These are phyloP conservation scores for Kuschelorhynchus macadamiae DNA, from an alignment of 2,888 invertebrate species.

Conservation along the genomic window DNA sequence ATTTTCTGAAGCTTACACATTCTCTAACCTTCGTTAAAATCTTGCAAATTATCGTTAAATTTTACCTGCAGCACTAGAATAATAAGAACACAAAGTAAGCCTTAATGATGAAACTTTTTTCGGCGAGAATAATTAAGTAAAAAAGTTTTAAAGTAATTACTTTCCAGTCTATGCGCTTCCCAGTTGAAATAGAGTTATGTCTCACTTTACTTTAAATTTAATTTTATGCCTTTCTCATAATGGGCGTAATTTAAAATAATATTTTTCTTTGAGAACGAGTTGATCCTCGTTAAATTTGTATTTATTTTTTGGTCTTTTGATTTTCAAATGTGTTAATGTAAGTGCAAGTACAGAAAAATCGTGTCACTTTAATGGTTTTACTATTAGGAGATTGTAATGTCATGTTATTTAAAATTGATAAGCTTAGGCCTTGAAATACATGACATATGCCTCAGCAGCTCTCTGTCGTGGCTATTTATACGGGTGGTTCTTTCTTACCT, in stretches of 20 bases:
- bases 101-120: slow-evolving; percentile 15
- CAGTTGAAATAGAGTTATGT: slow-evolving; percentile 12
- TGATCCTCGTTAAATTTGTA: neutral
- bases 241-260: slow-evolving; percentile 7
- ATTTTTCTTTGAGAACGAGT: slow-evolving; percentile 3
- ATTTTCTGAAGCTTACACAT: no score
- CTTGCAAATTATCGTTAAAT: slow-evolving; percentile 1
- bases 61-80: slow-evolving; percentile 6
- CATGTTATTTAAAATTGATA: no score
- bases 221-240: slow-evolving; percentile 4
- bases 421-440: no score
- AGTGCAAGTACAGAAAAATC: no score
- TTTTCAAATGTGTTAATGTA: no score
- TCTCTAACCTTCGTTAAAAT: neutral
- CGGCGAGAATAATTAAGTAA: slow-evolving; percentile 12
- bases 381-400: no score
- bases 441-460: no score
- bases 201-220: slow-evolving; percentile 1
- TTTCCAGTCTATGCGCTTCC: slow-evolving; percentile 5
- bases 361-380: no score
- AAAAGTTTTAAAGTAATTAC: slow-evolving; percentile 24
- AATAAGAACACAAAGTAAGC: slow-evolving; percentile 6
- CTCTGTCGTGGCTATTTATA: no score
- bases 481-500: no score
- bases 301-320: no score